Evolutionary conservation across 2,113 vertebrate genomes (phyloP), one percentile per base, ranked within the genome.

Genomic region (Tricholaema leucomelas): DNA sequence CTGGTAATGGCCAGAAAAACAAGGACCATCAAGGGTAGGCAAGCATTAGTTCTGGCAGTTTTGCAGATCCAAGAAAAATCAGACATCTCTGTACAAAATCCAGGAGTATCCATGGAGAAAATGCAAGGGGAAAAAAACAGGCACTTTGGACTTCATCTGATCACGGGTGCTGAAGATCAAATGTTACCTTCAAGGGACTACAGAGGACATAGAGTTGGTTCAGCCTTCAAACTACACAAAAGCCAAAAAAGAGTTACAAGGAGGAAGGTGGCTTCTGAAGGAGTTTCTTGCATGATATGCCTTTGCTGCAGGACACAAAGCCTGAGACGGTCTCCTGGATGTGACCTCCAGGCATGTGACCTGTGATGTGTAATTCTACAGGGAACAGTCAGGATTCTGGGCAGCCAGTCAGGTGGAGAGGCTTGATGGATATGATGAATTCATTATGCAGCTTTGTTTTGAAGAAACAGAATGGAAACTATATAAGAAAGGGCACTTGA

Each of bases 201-300:
- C 5, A 24, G 33, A 55, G 24, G 3, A 59, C 0, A 0, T 3
- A 40, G 23, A 6, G 24, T 54, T 9, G 30, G 52, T 46, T 5
- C 69, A 86, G 83, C 23, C 72, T 87, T 63, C 60, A 18, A 59
- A 81, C 18, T 11, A 52, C 52, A 21, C 28, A 81, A 75, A 66
- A 70, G 50, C 31, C 27, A 72, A 31, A 17, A 59, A 69, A 18
- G 12, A 50, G 74, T 55, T 40, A n/a, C 59, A 82, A 19, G 42
- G 56, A 33, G 12, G 15, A 30, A 12, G 3, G 31, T 13, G 25
- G 56, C 25, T 85, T 65, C 79, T 80, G 67, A 38, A n/a, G 44
- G 31, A 79, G 63, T 15, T 74, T 61, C 60, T 84, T 52, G 31
- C 36, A 25, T 1, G 12, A 81, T 15, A 52, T 2, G 38, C 9